Conservation (phyloP, 2,113 vertebrate species). For the mouse (Mus musculus) region GRCm39 chr9:120144001-120144500, state of each 20-base stretch:
- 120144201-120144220: neutral
- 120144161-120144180: neutral
- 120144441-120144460: neutral
- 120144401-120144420: neutral
- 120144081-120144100: neutral
- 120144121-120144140: neutral
- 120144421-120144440: no score
- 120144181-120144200: neutral
- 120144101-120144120: neutral
- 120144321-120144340: neutral
- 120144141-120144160: neutral
- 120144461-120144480: neutral
- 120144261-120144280: neutral
- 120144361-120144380: neutral
- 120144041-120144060: neutral
- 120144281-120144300: neutral
- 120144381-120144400: no score
- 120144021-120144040: neutral
- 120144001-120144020: neutral
- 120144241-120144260: neutral
- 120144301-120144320: neutral
- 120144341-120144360: no score
- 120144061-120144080: neutral
- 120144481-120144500: neutral
- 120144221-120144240: neutral